Evolutionary conservation across 2,797 vertebrate genomes (phyloP).

Genomic region (Cryptoprocta ferox): DNA sequence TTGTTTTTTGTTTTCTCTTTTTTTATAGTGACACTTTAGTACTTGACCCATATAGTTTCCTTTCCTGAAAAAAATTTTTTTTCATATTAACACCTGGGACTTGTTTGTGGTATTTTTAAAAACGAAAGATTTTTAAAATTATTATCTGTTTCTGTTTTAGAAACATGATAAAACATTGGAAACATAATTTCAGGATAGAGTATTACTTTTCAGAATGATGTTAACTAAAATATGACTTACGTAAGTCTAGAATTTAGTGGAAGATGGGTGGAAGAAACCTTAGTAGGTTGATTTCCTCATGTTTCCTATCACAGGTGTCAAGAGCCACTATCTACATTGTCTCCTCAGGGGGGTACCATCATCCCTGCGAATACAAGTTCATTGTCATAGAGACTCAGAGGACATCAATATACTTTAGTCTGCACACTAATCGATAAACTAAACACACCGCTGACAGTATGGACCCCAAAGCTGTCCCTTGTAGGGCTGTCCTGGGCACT

Average conservation of each 20-base stretch:
- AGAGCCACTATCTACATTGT: background rate
- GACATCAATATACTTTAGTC: background rate
- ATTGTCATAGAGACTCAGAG: background rate
- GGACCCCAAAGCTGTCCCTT: background rate
- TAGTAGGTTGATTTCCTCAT: background rate
- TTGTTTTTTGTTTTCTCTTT: background rate
- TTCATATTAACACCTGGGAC: background rate
- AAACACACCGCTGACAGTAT: no score
- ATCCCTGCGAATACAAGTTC: background rate
- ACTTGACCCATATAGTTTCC: background rate
- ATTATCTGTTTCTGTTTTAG: background rate
- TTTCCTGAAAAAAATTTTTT: slow-evolving; percentile 35
- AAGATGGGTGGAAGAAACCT: background rate
- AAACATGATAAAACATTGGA: background rate
- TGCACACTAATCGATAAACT: no score
- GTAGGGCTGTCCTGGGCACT: background rate
- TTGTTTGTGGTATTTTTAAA: background rate
- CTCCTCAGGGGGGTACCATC: background rate
- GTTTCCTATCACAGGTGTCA: background rate
- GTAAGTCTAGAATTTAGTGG: background rate
- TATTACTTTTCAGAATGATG: background rate
- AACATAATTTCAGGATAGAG: background rate
- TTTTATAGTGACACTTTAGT: background rate
- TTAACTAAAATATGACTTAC: background rate
- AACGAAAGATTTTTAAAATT: background rate